Evolutionary conservation across 2,888 invertebrate genomes (phyloP).

Genomic region (Clostera curtula): DNA sequence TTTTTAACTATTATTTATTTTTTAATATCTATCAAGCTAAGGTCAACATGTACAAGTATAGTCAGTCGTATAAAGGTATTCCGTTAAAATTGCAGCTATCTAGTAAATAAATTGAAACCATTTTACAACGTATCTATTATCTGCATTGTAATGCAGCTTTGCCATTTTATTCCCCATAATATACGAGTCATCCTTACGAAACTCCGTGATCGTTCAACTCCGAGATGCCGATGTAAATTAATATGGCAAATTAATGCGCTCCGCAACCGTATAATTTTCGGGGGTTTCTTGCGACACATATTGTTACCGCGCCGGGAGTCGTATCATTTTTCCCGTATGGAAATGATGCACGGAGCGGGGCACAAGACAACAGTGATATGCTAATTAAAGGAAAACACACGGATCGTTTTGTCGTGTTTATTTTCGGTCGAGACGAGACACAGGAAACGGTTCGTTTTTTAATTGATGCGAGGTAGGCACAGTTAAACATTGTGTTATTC

Average conservation of each 20-base stretch:
- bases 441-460: slow-evolving; percentile 26
- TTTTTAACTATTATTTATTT: too few species aligned
- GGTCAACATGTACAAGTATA: too few species aligned
- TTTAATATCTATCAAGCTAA: too few species aligned
- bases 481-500: slow-evolving; percentile 8
- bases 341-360: slow-evolving; percentile 62
- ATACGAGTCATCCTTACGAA: too few species aligned
- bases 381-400: slow-evolving; percentile 71
- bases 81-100: too few species aligned
- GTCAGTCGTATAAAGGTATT: too few species aligned
- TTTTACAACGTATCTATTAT: too few species aligned
- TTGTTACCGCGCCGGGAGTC: slow-evolving; percentile 45
- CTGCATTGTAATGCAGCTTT: too few species aligned
- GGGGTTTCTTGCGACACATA: slow-evolving; percentile 63
- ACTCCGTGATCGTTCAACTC: too few species aligned
- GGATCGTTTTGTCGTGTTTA: slow-evolving; percentile 55
- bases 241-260: slow-evolving; percentile 76
- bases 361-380: slow-evolving; percentile 72
- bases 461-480: slow-evolving; percentile 16
- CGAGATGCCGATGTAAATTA: too few species aligned
- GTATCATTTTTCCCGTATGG: slow-evolving; percentile 74
- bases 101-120: too few species aligned
- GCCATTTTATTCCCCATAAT: too few species aligned
- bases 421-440: slow-evolving; percentile 52
- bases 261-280: slow-evolving; percentile 70